Evolutionary conservation across 2,797 vertebrate genomes (phyloP), one percentile per base, ranked within the genome.

Genomic region (Clarias fuscus): DNA sequence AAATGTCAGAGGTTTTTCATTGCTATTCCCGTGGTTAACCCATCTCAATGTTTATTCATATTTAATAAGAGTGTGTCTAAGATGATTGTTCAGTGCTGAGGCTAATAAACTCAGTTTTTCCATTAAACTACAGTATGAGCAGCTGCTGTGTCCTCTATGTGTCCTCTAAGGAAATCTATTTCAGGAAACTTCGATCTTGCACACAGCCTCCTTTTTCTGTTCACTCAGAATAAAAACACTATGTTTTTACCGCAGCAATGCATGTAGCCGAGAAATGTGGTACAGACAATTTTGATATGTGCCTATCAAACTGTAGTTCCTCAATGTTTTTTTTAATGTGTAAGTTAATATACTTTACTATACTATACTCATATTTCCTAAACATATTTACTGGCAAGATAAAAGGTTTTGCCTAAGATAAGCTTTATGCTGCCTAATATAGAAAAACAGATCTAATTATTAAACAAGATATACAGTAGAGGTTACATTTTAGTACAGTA

Each of bases 1-100:
- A 81, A 64, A 80, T 59, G 59, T 80, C 22, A n/a, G 59, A 80
- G 43, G 61, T 48, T 79, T 79, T 18, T 78, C 4, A 78, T 33
- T 30, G 27, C 18, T 61, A 27, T 61, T 59, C 27, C 56, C 59
- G 30, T 78, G 76, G 53, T 78, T 78, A 33, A 56, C 17, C 27
- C 53, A 20, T 77, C 27, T 77, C 75, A 30, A 3, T 33, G 27
- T 77, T 77, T 77, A 33, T 58, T 20, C 18, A 78, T 78, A 78
- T 59, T 33, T 5, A 22, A 18, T 8, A 58, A 30, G 53, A 30
- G n/a, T 40, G 18, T 75, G 15, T 56, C 53, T 30, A 5, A 5
- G 14, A 27, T 59, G 18, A 11, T 78, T 15, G 15, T 56, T 48
- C n/a, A 76, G 37, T 8, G 18, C 75, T 20, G 53, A 27, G 17